Evolutionary conservation across 2,888 invertebrate species (phyloP).

Genomic region (Proisotoma minuta): DNA sequence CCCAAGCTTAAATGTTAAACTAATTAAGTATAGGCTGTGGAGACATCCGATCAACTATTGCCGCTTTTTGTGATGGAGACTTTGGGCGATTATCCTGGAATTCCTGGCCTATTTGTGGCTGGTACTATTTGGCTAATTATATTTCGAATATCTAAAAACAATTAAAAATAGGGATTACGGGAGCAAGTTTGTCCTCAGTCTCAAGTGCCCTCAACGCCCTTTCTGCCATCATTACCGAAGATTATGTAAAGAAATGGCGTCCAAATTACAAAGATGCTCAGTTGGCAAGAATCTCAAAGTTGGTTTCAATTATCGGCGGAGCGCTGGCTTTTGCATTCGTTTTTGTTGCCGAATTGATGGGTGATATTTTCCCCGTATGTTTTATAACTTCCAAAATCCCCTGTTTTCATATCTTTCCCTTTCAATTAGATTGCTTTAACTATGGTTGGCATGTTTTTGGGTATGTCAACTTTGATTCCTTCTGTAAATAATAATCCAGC

Average conservation of each 20-base stretch:
- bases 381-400: not conserved
- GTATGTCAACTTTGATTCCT: too few relatives aligned
- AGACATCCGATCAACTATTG: constrained; percentile 3
- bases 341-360: constrained; percentile 1
- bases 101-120: not conserved
- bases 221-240: not conserved
- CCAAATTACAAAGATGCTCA: not conserved
- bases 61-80: not conserved
- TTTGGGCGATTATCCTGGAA: not conserved
- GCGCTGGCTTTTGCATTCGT: not conserved
- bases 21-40: not conserved
- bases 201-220: constrained; percentile 3
- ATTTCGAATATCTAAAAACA: not conserved
- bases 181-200: not conserved
- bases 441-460: not conserved
- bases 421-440: not conserved
- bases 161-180: not conserved
- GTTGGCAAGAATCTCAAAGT: not conserved
- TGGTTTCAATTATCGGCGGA: not conserved
- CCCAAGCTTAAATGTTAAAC: not conserved
- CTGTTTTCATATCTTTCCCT: too few relatives aligned
- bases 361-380: not conserved
- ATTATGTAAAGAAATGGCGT: constrained; percentile 4
- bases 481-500: too few relatives aligned
- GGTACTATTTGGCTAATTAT: not conserved